Conservation (phyloP, 2,113 vertebrate species). For the Stomatorhinus ivindoensis region DNA sequence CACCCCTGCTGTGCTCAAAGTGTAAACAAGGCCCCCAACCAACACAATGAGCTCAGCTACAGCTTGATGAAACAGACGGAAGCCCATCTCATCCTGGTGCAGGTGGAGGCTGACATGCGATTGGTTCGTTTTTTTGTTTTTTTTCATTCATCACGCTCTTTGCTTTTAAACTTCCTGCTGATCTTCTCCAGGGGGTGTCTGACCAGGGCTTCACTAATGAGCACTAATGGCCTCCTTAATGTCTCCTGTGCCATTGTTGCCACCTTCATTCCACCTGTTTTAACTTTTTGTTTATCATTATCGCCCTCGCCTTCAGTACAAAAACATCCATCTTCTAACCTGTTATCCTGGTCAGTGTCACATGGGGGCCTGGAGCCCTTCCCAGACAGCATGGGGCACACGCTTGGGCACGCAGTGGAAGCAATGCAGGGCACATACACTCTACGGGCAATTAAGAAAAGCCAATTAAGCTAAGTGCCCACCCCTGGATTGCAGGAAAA, state of each 20-base stretch:
- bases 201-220: neutral
- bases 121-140: neutral
- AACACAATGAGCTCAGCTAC: neutral
- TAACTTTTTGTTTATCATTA: neutral
- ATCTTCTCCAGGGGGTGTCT: neutral
- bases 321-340: slow-evolving; percentile 46
- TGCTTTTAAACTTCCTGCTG: neutral
- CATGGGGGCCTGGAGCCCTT: neutral
- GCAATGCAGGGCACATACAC: neutral
- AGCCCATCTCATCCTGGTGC: neutral
- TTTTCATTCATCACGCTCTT: neutral
- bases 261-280: neutral
- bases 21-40: neutral
- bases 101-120: neutral
- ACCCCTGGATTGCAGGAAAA: neutral
- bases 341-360: neutral
- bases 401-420: neutral
- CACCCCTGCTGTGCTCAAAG: neutral
- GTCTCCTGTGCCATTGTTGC: neutral
- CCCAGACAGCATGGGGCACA: neutral
- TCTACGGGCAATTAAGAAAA: neutral
- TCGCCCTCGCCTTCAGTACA: neutral
- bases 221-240: neutral
- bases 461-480: neutral
- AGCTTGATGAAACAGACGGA: neutral